Evolutionary conservation across 2,113 vertebrate genomes (phyloP).

Genomic region (Vulpes vulpes): DNA sequence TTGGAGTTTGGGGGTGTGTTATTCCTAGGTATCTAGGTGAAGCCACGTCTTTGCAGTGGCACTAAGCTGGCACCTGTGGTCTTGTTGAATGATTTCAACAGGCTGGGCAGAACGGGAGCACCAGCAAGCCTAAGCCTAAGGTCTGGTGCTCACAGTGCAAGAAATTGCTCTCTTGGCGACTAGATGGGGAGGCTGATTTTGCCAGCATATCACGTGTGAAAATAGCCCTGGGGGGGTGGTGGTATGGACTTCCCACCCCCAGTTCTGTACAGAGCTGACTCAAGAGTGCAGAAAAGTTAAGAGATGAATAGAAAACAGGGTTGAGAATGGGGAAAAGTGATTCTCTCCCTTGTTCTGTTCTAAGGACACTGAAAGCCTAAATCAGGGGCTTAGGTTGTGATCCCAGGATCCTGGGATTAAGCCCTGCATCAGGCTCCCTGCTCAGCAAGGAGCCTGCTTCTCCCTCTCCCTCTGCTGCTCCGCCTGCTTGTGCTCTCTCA

Average conservation of each 20-base stretch:
- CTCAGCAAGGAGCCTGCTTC: no score
- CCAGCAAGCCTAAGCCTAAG: background rate
- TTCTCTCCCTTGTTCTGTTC: background rate
- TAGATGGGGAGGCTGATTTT: background rate
- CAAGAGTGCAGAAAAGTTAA: background rate
- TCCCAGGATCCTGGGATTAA: no score
- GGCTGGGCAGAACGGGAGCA: background rate
- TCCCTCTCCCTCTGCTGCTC: no score
- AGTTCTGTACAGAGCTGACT: background rate
- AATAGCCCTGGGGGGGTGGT: background rate
- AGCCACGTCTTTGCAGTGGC: slow-evolving; percentile 51
- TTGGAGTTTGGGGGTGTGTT: slow-evolving; percentile 32
- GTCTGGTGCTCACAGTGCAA: background rate
- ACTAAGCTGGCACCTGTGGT: slow-evolving; percentile 45
- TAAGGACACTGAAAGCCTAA: background rate
- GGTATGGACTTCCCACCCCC: background rate
- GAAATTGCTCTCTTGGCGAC: background rate
- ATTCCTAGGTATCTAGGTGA: slow-evolving; percentile 61
- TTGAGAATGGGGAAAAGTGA: background rate
- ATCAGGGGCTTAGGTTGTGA: background rate
- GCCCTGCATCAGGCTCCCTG: no score
- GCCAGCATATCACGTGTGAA: background rate
- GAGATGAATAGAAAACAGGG: background rate
- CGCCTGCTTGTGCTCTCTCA: no score
- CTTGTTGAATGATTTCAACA: slow-evolving; percentile 41